These are phyloP conservation scores for Pogonus chalceus DNA, from an alignment of 1,140 invertebrate species.

Conservation along the genomic window DNA sequence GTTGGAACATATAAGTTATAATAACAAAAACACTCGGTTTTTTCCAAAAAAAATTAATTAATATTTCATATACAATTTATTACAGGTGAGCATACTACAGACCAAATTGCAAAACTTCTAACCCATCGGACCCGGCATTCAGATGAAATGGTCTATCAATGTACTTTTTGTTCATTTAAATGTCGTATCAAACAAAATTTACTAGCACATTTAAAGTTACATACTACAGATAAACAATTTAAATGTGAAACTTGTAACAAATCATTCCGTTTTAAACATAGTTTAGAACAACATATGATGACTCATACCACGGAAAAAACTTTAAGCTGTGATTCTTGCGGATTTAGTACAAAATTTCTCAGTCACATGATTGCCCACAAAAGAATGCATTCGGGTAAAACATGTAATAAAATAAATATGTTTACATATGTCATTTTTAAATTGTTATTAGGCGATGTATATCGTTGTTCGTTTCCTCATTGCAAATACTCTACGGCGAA, in stretches of 20 bases:
- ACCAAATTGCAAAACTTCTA: constrained; percentile 31
- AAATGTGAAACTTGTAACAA: constrained; percentile 34
- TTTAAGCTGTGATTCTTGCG: constrained; percentile 50
- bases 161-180: constrained; percentile 41
- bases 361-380: constrained; percentile 56
- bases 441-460: constrained; percentile 31
- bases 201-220: constrained; percentile 31
- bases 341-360: constrained; percentile 56
- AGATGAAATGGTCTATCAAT: constrained; percentile 32
- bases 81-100: constrained; percentile 27
- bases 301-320: constrained; percentile 46
- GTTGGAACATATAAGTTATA: too few species aligned
- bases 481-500: constrained; percentile 58
- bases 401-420: background rate
- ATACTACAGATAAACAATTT: constrained; percentile 29
- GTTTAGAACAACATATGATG: constrained; percentile 47
- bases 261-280: constrained; percentile 34
- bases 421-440: constrained; percentile 10
- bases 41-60: constrained; percentile 3
- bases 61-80: constrained; percentile 12
- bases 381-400: constrained; percentile 48
- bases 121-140: constrained; percentile 31
- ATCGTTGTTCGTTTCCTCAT: constrained; percentile 47
- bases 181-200: constrained; percentile 44
- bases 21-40: too few species aligned